Evolutionary conservation across 1,140 invertebrate genomes (phyloP).

Genomic region (Drosophila guanche): DNA sequence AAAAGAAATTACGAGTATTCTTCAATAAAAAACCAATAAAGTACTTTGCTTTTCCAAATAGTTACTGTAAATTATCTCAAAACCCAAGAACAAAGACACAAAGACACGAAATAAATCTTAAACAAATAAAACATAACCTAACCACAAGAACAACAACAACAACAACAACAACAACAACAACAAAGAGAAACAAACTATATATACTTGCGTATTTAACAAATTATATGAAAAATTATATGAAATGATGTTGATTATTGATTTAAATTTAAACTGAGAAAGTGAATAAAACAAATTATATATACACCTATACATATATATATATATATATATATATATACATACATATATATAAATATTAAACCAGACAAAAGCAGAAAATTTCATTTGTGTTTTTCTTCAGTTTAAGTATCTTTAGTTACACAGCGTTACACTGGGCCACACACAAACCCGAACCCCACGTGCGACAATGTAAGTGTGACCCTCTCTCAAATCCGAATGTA

Average conservation of each 20-base stretch:
- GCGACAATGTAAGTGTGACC: slow-evolving; percentile 41
- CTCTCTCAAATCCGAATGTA: slow-evolving; percentile 52
- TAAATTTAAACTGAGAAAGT: slow-evolving; percentile 73
- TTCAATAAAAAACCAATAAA: slow-evolving; percentile 57
- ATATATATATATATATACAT: slow-evolving; percentile 21
- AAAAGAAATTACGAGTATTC: slow-evolving; percentile 66
- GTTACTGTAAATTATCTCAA: slow-evolving; percentile 76
- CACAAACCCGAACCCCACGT: slow-evolving; percentile 14
- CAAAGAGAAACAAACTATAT: slow-evolving; percentile 68
- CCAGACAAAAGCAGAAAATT: slow-evolving; percentile 54
- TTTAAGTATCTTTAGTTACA: slow-evolving; percentile 52
- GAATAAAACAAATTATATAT: slow-evolving; percentile 73
- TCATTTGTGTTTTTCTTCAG: slow-evolving; percentile 64
- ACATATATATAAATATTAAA: slow-evolving; percentile 69
- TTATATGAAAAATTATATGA: slow-evolving; percentile 76
- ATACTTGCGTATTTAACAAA: slow-evolving; percentile 76
- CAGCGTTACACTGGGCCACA: slow-evolving; percentile 41
- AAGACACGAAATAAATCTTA: slow-evolving; percentile 37
- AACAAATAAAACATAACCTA: slow-evolving; percentile 44
- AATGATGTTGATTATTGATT: slow-evolving; percentile 82
- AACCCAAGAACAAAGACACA: slow-evolving; percentile 44
- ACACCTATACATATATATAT: slow-evolving; percentile 51
- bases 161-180: slow-evolving; percentile 61
- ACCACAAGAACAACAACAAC: slow-evolving; percentile 55
- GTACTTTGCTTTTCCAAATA: slow-evolving; percentile 74